Evolutionary conservation across 2,113 vertebrate species (phyloP).

Genomic region (Thunnus maccoyii): DNA sequence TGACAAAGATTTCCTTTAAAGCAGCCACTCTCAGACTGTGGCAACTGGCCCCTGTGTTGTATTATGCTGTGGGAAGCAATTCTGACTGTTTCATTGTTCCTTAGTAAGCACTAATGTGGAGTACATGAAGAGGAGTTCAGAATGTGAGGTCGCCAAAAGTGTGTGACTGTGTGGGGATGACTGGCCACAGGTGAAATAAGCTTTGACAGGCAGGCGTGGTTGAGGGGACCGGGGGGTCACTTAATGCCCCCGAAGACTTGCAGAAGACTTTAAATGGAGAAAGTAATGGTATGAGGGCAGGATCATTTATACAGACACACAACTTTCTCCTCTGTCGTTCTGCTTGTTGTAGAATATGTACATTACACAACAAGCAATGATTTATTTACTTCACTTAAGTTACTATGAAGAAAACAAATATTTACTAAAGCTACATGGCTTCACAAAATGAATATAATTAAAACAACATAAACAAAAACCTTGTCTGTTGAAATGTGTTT

Average conservation of each 20-base stretch:
- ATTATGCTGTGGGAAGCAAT: conserved; percentile 68
- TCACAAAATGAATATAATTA: background rate
- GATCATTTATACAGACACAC: background rate
- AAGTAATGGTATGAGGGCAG: conserved; percentile 24
- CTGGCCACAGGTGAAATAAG: conserved; percentile 75
- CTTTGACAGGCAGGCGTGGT: conserved; percentile 59
- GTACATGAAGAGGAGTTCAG: conserved; percentile 54
- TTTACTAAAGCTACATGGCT: background rate
- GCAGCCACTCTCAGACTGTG: conserved; percentile 20
- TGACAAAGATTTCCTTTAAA: conserved; percentile 59
- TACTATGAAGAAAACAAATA: background rate
- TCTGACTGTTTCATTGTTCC: conserved; percentile 54
- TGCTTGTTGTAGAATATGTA: background rate
- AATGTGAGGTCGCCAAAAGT: conserved; percentile 48
- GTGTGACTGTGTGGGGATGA: conserved; percentile 56
- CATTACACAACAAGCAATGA: background rate
- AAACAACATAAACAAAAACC: background rate
- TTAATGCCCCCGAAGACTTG: background rate
- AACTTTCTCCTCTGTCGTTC: conserved; percentile 43
- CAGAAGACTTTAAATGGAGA: conserved; percentile 38
- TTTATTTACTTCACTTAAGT: background rate
- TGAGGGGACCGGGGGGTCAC: conserved; percentile 45
- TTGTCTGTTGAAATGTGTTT: conserved; percentile 9
- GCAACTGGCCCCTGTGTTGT: conserved; percentile 44
- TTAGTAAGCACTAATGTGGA: conserved; percentile 57